These are phyloP conservation scores for Eremophila alpestris DNA, from an alignment of 2,797 vertebrate species.

Conservation along the genomic window DNA sequence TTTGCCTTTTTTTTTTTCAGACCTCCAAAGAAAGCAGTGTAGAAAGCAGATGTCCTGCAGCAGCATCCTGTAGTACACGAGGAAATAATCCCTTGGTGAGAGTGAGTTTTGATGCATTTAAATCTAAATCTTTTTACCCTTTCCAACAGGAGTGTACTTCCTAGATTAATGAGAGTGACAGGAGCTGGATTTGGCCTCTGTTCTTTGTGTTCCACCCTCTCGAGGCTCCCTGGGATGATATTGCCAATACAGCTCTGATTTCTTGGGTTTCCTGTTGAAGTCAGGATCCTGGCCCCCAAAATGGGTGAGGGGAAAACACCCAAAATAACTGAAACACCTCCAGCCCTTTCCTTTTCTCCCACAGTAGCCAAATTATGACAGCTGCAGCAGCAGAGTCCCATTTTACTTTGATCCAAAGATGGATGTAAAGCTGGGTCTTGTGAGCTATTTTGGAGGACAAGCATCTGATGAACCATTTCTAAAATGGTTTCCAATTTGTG, in stretches of 20 bases:
- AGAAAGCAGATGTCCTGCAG: neutral
- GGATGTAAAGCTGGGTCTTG: neutral
- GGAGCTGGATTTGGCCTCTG: neutral
- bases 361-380: neutral
- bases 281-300: neutral
- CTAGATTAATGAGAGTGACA: neutral
- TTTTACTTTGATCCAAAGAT: neutral
- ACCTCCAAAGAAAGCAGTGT: neutral
- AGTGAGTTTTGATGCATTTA: neutral
- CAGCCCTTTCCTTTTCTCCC: neutral
- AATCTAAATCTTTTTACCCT: neutral
- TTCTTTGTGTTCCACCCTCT: neutral
- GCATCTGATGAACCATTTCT: neutral
- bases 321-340: neutral
- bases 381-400: neutral
- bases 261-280: neutral
- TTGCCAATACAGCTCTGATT: neutral
- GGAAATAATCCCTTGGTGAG: neutral
- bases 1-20: neutral
- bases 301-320: accelerated
- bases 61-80: neutral
- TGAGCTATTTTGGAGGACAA: neutral
- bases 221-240: neutral
- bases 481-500: neutral
- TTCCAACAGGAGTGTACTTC: neutral